Evolutionary conservation across 2,797 vertebrate genomes (phyloP), one percentile per base, ranked within the genome.

Genomic region (Melanotaenia maccullochi): DNA sequence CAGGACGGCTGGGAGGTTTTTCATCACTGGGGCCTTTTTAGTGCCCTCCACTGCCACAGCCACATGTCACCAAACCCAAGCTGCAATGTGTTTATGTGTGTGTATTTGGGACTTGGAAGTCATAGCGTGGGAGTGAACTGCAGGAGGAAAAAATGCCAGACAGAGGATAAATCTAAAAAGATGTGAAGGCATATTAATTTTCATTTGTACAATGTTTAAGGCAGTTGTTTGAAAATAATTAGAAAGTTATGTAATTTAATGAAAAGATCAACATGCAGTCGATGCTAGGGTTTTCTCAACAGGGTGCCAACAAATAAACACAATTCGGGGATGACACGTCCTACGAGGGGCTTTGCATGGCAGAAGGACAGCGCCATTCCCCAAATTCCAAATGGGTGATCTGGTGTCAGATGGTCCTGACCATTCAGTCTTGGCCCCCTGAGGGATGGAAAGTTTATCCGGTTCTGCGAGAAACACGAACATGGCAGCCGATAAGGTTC

Each of bases 241-340:
- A n/a, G n/a, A 35, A 16, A 3, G 9, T 25, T 4, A 32, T 38
- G 61, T 33, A 90, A 94, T 90, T 93, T 87, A 94, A 84, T 93
- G 95, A 96, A 95, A 96, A 96, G 96, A 97, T 96, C 96, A 96
- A 97, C 95, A 95, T 93, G 93, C 93, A 96, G 96, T 93, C 96
- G 95, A 97, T 94, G 93, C 93, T 86, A 94, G 95, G 92, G 81
- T 93, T 96, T 97, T 97, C 94, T 95, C 92, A 90, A 96, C 95
- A 93, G 94, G 95, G 95, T 92, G 96, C 94, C 96, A 97, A 96
- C 95, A 94, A 96, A 97, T 97, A 97, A 98, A 97, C 97, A 95
- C 95, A 96, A 95, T 96, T 95, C 93, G 94, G 93, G 94, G 91
- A 96, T 95, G 93, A 94, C 95, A 49, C 79, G 79, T 87, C 84